Evolutionary conservation across 1,140 invertebrate species (phyloP), one percentile per base, ranked within the genome.

Genomic region (Bombus balteatus): DNA sequence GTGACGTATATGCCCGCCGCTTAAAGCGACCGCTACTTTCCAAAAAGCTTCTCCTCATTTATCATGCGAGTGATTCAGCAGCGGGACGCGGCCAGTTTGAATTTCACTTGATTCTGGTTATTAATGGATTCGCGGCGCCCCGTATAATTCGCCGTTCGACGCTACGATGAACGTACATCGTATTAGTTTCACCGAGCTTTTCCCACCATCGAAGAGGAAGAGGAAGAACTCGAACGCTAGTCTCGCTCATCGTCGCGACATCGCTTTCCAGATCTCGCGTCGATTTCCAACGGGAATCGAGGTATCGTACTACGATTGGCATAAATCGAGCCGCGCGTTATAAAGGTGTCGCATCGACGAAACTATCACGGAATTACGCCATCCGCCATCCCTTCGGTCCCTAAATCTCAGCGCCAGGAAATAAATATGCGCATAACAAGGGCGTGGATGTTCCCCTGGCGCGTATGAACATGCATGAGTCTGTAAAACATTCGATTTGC

Each of bases 401-500:
- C 71, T 39, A 28, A 70, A 25, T 34, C 15, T 53, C 73, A 34
- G 41, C 57, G 81, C 73, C n/a, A 22, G 66, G 77, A 62, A 81
- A 87, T 86, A 82, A 70, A 83, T 88, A 89, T 75, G 77, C 77
- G 74, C 57, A 71, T 78, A 62, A 62, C 83, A 68, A 74, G 62
- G 72, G 47, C 80, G 59, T 68, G 47, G 39, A 28, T 72, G 77
- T 76, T 72, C 78, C 77, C 76, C 78, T 74, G 85, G 70, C 75
- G 78, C 85, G 83, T 87, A 85, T 88, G 84, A 88, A 89, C 83
- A 88, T 85, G 76, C 83, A 80, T 72, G 83, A 84, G 81, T 22
- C 84, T 81, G 85, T 87, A 88, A 90, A 91, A 91, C 91, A 84
- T 92, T 92, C 91, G 88, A 91, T 91, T 91, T 84, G 87, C 77